Evolutionary conservation across 35 echinoderm and acorn worm genomes (phyloP).

Genomic region (Apostichopus californicus): DNA sequence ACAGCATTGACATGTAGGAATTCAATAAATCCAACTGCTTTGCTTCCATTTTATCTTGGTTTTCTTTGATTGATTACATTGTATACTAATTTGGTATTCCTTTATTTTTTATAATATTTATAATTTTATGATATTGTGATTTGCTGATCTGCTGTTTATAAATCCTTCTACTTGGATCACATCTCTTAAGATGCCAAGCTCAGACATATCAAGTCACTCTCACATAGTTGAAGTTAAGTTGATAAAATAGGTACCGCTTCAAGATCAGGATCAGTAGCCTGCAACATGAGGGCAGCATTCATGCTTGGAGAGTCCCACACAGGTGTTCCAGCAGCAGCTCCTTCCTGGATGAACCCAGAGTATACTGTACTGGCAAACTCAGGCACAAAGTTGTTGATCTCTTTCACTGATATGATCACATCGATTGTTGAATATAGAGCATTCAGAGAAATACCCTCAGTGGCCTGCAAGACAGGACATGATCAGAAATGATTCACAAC

Average conservation of each 20-base stretch:
- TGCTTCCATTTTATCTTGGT: no score
- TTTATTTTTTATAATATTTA: neutral
- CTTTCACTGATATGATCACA: conserved; percentile 40
- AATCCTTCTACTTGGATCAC: no score
- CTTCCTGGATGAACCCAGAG: conserved; percentile 77
- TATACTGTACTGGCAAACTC: conserved; percentile 30
- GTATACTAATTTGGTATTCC: no score
- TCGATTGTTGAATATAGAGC: conserved; percentile 28
- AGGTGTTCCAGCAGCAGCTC: conserved; percentile 59
- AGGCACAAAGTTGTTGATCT: conserved; percentile 57
- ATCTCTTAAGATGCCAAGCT: no score
- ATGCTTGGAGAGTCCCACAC: neutral
- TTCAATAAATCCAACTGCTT: no score
- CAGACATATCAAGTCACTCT: neutral
- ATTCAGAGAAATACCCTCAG: conserved; percentile 17
- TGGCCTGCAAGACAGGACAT: conserved; percentile 47
- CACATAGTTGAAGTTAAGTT: neutral
- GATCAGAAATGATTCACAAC: no score
- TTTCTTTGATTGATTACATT: no score
- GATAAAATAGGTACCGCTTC: conserved; percentile 46
- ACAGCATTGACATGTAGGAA: no score
- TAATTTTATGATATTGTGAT: no score
- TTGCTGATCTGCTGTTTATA: no score
- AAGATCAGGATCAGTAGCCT: conserved; percentile 72
- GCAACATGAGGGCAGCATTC: conserved; percentile 50